phyloP scores from a whole-genome alignment of 2,113 vertebrate genomes.

The Trinectes maculatus region DNA sequence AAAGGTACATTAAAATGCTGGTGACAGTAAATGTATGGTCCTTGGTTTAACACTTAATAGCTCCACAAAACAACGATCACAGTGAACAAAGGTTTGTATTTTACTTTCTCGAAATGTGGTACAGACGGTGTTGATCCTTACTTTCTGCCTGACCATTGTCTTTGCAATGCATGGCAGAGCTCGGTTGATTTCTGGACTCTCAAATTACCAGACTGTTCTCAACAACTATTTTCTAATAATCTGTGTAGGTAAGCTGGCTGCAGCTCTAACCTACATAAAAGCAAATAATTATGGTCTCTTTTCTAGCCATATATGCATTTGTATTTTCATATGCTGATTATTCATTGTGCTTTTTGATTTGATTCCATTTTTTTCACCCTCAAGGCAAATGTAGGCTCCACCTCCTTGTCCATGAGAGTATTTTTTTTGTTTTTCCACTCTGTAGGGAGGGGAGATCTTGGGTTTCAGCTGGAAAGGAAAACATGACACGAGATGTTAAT shows the following conservation, averaged over 20 bases:
- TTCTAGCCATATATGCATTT: conserved; percentile 67
- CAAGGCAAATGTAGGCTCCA: conserved; percentile 29
- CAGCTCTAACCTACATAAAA: conserved; percentile 23
- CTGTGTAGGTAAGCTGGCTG: conserved; percentile 24
- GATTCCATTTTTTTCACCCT: conserved; percentile 23
- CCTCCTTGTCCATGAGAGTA: conserved; percentile 6
- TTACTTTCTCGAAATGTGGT: conserved; percentile 17
- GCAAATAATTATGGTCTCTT: conserved; percentile 65
- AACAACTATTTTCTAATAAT: conserved; percentile 61
- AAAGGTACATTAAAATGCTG: conserved; percentile 67
- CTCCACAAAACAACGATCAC: conserved; percentile 15
- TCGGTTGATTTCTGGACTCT: conserved; percentile 46
- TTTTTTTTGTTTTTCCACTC: conserved; percentile 24
- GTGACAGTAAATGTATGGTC: conserved; percentile 37
- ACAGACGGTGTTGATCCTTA: conserved; percentile 25
- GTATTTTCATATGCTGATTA: conserved; percentile 67
- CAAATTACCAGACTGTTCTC: conserved; percentile 51
- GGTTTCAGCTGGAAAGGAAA: conserved; percentile 61
- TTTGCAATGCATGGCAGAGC: conserved; percentile 30
- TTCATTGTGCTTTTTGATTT: conserved; percentile 58
- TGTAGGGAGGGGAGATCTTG: conserved; percentile 52
- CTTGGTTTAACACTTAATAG: conserved; percentile 81
- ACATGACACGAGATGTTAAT: conserved; percentile 10
- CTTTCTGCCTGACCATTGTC: conserved; percentile 24
- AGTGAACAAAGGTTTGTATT: conserved; percentile 24